These are phyloP conservation scores for Telmatherina bonti DNA, from an alignment of 2,797 vertebrate genomes.

Conservation along the genomic window DNA sequence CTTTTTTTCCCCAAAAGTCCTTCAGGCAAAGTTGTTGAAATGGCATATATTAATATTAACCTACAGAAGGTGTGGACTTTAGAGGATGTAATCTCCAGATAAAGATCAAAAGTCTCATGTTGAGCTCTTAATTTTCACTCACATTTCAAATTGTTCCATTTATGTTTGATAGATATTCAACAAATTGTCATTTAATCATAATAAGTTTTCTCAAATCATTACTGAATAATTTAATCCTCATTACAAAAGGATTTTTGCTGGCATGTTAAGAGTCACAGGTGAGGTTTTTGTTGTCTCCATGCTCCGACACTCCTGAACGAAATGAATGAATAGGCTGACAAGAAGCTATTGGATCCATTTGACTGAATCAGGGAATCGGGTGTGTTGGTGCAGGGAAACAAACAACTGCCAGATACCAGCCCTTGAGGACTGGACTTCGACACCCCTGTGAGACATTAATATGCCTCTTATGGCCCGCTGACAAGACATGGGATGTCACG, in stretches of 20 bases:
- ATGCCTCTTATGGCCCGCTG: background rate
- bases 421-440: too few relatives aligned
- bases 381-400: too few relatives aligned
- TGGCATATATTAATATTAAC: slow-evolving; percentile 8
- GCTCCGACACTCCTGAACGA: too few relatives aligned
- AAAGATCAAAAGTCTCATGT: slow-evolving; percentile 2
- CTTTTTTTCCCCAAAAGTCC: background rate
- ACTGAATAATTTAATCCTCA: too few relatives aligned
- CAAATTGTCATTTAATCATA: background rate
- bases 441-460: too few relatives aligned
- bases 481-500: background rate
- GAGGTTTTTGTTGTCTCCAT: too few relatives aligned
- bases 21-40: slow-evolving; percentile 30
- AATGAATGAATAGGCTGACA: too few relatives aligned
- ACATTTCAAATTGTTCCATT: background rate
- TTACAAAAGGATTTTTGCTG: too few relatives aligned
- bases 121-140: slow-evolving; percentile 13
- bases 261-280: too few relatives aligned
- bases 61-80: slow-evolving; percentile 11
- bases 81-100: slow-evolving; percentile 18
- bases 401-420: too few relatives aligned
- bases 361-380: too few relatives aligned
- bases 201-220: background rate
- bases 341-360: too few relatives aligned
- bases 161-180: background rate